phyloP scores from a whole-genome alignment of 1,140 invertebrate genomes.

The Octopus bimaculoides region DNA sequence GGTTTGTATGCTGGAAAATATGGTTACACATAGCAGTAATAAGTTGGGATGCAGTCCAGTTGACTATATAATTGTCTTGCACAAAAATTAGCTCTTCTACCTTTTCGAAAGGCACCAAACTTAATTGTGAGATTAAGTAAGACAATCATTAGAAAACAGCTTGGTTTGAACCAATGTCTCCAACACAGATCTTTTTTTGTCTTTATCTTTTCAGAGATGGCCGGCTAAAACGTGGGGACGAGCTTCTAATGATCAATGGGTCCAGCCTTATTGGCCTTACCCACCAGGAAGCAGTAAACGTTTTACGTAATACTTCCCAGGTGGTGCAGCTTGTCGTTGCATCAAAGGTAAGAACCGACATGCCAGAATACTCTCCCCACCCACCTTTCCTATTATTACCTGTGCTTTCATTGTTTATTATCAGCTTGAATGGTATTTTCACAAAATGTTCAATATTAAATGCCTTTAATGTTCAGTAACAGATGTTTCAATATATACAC shows the following conservation, averaged over 20 bases:
- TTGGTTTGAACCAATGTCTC: too few relatives aligned
- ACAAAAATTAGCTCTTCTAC: too few relatives aligned
- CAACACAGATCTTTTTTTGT: neutral
- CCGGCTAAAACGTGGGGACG: slow-evolving; percentile 75
- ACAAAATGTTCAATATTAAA: too few relatives aligned
- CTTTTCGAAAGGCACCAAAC: too few relatives aligned
- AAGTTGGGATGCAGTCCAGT: too few relatives aligned
- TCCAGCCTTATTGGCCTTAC: slow-evolving; percentile 73
- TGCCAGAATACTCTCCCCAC: slow-evolving; percentile 27
- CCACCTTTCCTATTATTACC: neutral
- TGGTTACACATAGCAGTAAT: too few relatives aligned
- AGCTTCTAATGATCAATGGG: slow-evolving; percentile 83
- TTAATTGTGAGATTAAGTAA: too few relatives aligned
- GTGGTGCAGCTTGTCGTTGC: slow-evolving; percentile 75
- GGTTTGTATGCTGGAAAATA: too few relatives aligned
- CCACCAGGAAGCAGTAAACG: slow-evolving; percentile 73
- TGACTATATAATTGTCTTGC: too few relatives aligned
- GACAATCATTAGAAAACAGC: too few relatives aligned
- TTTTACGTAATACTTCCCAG: slow-evolving; percentile 64
- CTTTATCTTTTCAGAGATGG: slow-evolving; percentile 68
- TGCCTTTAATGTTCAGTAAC: too few relatives aligned
- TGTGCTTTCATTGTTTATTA: neutral
- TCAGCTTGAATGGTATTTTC: neutral
- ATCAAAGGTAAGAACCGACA: slow-evolving; percentile 56
- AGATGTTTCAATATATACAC: too few relatives aligned